Conservation (phyloP, 37 sponge, comb jelly and placozoan genomes). For the Hexactinellida sp. region DNA sequence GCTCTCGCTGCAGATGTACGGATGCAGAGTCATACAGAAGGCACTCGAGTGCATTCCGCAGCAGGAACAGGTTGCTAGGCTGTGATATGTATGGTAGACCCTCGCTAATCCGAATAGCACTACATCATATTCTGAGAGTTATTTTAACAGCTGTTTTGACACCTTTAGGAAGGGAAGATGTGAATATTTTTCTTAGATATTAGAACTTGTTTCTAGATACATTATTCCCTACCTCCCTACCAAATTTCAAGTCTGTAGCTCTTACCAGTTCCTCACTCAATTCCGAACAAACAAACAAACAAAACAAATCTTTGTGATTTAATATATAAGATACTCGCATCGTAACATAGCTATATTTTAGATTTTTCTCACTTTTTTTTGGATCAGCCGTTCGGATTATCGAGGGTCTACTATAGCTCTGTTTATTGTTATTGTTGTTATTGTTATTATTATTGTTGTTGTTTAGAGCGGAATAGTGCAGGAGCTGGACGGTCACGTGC, state of each 20-base stretch:
- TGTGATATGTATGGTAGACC: background rate
- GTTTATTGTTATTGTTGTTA: background rate
- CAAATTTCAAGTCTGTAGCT: too few relatives aligned
- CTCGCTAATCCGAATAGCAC: background rate
- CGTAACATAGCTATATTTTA: too few relatives aligned
- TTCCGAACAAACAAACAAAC: too few relatives aligned
- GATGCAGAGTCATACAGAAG: slow-evolving; percentile 92
- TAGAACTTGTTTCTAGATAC: too few relatives aligned
- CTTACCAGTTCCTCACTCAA: too few relatives aligned
- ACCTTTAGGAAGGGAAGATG: too few relatives aligned
- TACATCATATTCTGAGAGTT: too few relatives aligned
- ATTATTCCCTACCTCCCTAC: too few relatives aligned
- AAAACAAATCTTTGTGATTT: too few relatives aligned
- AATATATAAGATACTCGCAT: background rate
- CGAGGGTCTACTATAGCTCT: too few relatives aligned
- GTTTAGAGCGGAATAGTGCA: slow-evolving; percentile 39
- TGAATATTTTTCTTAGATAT: too few relatives aligned
- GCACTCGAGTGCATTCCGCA: slow-evolving; percentile 68
- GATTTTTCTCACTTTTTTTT: background rate
- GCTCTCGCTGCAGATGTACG: slow-evolving; percentile 71
- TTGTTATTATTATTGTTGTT: background rate
- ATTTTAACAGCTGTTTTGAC: too few relatives aligned
- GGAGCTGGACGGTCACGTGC: slow-evolving; percentile 72
- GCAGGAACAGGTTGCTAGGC: slow-evolving; percentile 39
- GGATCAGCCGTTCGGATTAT: background rate